Evolutionary conservation across 2,797 vertebrate species (phyloP), one percentile per base, ranked within the genome.

Genomic region (Megalops cyprinoides): DNA sequence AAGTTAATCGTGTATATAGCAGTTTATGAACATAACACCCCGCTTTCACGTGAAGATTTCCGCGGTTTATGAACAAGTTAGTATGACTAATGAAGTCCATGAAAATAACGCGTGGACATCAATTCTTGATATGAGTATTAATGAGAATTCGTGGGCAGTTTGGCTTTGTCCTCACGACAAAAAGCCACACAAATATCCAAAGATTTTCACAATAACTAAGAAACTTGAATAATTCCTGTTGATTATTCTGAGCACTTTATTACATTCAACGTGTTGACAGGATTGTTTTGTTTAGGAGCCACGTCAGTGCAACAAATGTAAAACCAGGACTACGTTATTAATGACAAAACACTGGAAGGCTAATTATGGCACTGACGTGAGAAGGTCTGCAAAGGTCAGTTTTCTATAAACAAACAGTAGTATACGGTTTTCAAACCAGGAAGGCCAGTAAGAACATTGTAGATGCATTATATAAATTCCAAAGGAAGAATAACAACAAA

Each of bases 401-500:
- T 14, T 31, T 34, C 28, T 23, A 69, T 69, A 20, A 69, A 69
- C 14, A 69, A 69, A 4, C 10, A 65, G 1, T 0, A 18, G 12
- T 3, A 18, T 37, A 4, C 62, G 5, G 4, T 37, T 67, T 20
- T 20, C 34, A 8, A 28, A 8, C 15, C 37, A 69, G 37, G 5
- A 34, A 69, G n/a, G n/a, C n/a, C 18, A 23, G 37, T 0, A 69
- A 23, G 6, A 20, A 69, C 65, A 42, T 69, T 42, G 65, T 6
- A n/a, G 2, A 69, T 69, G 15, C 9, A 62, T 67, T 39, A 14
- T 42, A 20, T 28, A 4, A 69, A 39, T 39, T 69, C 23, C 65
- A 69, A n/a, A n/a, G n/a, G 15, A 69, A 69, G 18, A 69, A 69
- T 42, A 42, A 69, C 65, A 42, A 69, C 65, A 69, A 39, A 39